phyloP scores from a whole-genome alignment of 2,113 vertebrate genomes.

The Rhynchomys soricoides region DNA sequence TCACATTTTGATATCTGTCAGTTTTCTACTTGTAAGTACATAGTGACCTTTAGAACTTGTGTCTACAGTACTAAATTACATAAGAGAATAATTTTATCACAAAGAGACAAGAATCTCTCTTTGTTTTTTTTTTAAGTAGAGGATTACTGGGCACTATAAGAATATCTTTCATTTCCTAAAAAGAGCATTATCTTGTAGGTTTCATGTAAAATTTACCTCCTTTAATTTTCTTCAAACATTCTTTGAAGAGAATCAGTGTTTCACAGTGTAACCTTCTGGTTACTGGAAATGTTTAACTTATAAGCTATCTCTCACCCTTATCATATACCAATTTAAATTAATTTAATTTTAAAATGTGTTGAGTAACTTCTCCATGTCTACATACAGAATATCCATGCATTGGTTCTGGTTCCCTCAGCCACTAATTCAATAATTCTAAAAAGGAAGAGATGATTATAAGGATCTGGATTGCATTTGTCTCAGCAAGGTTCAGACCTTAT shows the following conservation, averaged over 20 bases:
- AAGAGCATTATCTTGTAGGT: background rate
- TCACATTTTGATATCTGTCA: background rate
- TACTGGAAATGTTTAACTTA: background rate
- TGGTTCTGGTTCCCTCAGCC: background rate
- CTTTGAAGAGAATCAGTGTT: background rate
- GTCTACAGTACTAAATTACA: background rate
- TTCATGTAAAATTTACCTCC: background rate
- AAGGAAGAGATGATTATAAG: background rate
- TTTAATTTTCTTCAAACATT: background rate
- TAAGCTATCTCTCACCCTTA: constrained; percentile 24
- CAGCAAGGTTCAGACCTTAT: background rate
- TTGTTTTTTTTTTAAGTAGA: background rate
- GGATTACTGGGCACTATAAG: background rate
- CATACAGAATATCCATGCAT: constrained; percentile 30
- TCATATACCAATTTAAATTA: constrained; percentile 31
- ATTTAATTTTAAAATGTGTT: constrained; percentile 49
- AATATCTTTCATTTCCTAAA: constrained; percentile 22
- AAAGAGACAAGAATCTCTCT: background rate
- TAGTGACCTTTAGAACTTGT: background rate
- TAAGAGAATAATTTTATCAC: constrained; percentile 13
- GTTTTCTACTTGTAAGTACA: background rate
- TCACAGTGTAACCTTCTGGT: background rate
- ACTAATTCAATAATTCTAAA: constrained; percentile 59
- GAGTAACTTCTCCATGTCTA: background rate
- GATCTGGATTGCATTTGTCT: constrained; percentile 49